These are phyloP conservation scores for Corydoras maculifer DNA, from an alignment of 2,113 vertebrate genomes.

Conservation along the genomic window DNA sequence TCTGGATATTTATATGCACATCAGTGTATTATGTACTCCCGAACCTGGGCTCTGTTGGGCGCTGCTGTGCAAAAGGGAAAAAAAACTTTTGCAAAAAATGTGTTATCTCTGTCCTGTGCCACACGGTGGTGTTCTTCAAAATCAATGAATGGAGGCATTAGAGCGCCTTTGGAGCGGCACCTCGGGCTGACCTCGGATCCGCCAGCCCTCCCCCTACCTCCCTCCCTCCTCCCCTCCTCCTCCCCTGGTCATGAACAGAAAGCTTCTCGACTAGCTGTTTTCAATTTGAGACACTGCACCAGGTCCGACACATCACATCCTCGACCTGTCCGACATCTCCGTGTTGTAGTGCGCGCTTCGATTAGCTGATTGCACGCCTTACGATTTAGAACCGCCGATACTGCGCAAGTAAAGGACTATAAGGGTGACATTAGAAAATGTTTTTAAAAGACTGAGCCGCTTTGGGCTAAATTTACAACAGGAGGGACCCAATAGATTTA, in stretches of 20 bases:
- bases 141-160: slow-evolving; percentile 70
- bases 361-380: slow-evolving; percentile 14
- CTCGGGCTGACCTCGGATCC: slow-evolving; percentile 59
- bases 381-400: slow-evolving; percentile 23
- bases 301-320: slow-evolving; percentile 43
- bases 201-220: slow-evolving; percentile 33
- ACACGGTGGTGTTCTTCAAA: slow-evolving; percentile 85
- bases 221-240: slow-evolving; percentile 27
- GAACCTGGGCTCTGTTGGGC: slow-evolving; percentile 24
- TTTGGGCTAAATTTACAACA: no score
- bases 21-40: slow-evolving; percentile 28
- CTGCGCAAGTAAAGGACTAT: neutral
- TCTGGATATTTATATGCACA: neutral
- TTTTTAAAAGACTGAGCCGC: no score
- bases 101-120: slow-evolving; percentile 82
- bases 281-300: slow-evolving; percentile 49
- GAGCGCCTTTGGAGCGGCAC: slow-evolving; percentile 58
- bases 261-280: slow-evolving; percentile 40
- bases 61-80: slow-evolving; percentile 27
- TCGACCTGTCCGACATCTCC: slow-evolving; percentile 41
- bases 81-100: slow-evolving; percentile 39
- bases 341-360: slow-evolving; percentile 25
- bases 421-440: no score
- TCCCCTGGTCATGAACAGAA: slow-evolving; percentile 45
- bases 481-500: no score